Evolutionary conservation across 2,888 invertebrate species (phyloP), one percentile per base, ranked within the genome.

Genomic region (Nomada fucata): DNA sequence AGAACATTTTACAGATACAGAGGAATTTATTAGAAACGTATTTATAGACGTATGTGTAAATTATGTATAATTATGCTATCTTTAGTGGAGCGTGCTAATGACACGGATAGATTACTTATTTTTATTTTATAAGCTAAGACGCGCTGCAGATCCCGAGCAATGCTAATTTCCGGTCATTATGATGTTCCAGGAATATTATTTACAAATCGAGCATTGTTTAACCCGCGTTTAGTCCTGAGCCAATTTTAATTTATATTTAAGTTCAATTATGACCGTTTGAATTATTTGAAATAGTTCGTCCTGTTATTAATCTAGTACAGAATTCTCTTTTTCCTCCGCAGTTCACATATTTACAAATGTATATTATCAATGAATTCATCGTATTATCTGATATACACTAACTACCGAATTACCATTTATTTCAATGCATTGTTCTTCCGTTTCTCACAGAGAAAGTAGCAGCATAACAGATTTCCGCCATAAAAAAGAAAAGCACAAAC

Each of bases 81-180:
- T 36, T 36, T 36, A 9, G 64, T 47, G 18, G 23, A 15, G 23
- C 47, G 15, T 23, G 15, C 2, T 11, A 44, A 10, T 64, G 64
- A 64, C 23, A 64, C 23, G 23, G 18, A 64, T 64, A 64, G 23
- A 18, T 18, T 26, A 26, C 11, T 5, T 67, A 15, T 47, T n/a
- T 59, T 47, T 15, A 7, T 9, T 23, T 59, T 47, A 2, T 47
- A 3, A 2, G 3, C 18, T n/a, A 60, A n/a, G 26, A 64, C 9
- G 26, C 10, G 18, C 26, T 10, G 2, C 10, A n/a, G 13, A 36
- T 67, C 26, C 4, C n/a, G n/a, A 29, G 52, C 15, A n/a, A 29
- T 63, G 20, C 44, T 44, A 15, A 63, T 65, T 52, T 65, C 29
- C 52, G 29, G n/a, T 7, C 15, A 53, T 53, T 53, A 67, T 20